Base-by-base conservation (phyloP, 2,797 vertebrate species). In the Gobio occitaniae region DNA sequence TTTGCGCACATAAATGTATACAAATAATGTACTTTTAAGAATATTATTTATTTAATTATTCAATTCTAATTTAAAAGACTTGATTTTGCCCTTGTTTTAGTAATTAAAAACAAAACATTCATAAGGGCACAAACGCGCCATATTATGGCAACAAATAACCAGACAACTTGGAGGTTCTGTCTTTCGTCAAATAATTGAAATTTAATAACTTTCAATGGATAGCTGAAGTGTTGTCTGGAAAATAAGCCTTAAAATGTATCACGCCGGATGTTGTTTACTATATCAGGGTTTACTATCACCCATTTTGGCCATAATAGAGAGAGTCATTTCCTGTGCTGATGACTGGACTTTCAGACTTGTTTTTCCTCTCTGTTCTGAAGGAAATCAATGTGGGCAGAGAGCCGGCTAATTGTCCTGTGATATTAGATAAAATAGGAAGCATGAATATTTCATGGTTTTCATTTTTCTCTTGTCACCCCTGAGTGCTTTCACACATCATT, bases 371-470 rank as follows among this genome's bases (percentile, higher is more conserved):
- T 25, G 21, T 78, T 87, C 74, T 2, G 80, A 84, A 50, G 50
- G 61, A 88, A 90, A 91, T 91, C 87, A 75, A 84, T 91, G 80
- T 71, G 84, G 44, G 84, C 70, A 76, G 72, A 87, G 61, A 25
- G 70, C 78, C 84, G 77, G 13, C 75, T 89, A 86, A 90, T 86
- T 86, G 82, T 86, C 48, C 71, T 77, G 41, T 74, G 84, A 80
- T 66, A 83, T 72, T 86, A 88, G 77, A 84, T 68, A 85, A 78
- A 44, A 83, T 82, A 69, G 66, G 66, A 90, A 86, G 80, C 84
- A 82, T 76, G 21, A 61, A 80, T 82, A 90, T 86, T 79, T 82
- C 48, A n/a, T 69, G 54, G 38, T 84, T 87, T 88, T 44, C 44
- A 75, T 84, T 77, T 86, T 66, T 80, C 89, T 82, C 83, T 84